Conservation (phyloP, 2,113 vertebrate genomes). For the Pomatostomus ruficeps region DNA sequence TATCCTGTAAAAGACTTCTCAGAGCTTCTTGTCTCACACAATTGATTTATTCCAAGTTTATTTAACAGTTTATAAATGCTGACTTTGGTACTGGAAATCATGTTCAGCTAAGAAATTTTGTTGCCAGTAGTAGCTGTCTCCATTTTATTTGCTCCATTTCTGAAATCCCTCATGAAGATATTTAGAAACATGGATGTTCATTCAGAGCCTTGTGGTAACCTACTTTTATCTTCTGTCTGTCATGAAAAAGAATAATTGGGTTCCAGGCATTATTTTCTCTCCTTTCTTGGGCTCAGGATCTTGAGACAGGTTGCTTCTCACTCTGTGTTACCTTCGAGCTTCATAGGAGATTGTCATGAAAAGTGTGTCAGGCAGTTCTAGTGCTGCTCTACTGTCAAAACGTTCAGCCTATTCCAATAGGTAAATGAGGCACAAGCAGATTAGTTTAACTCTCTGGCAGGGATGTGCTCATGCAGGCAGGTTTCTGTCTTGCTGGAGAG, state of each 20-base stretch:
- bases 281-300: neutral
- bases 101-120: neutral
- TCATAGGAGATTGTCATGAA: neutral
- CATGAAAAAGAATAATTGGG: neutral
- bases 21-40: neutral
- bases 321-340: neutral
- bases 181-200: rapidly evolving
- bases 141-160: neutral
- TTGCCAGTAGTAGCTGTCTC: neutral
- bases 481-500: neutral
- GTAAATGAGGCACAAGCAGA: conserved; percentile 24
- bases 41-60: neutral
- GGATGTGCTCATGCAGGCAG: neutral
- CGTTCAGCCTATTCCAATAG: neutral
- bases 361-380: neutral
- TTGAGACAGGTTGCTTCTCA: neutral
- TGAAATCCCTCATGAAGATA: neutral
- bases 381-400: neutral
- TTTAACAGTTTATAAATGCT: neutral
- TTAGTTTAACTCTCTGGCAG: neutral
- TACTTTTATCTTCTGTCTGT: neutral
- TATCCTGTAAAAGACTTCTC: neutral
- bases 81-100: neutral
- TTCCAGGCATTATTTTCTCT: neutral
- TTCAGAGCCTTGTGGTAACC: neutral